A percentile compares a stretch with the other conserved stretches of the same genome.
Conservation (phyloP, 2,888 invertebrate species). For the Dermolepida albohirtum region DNA sequence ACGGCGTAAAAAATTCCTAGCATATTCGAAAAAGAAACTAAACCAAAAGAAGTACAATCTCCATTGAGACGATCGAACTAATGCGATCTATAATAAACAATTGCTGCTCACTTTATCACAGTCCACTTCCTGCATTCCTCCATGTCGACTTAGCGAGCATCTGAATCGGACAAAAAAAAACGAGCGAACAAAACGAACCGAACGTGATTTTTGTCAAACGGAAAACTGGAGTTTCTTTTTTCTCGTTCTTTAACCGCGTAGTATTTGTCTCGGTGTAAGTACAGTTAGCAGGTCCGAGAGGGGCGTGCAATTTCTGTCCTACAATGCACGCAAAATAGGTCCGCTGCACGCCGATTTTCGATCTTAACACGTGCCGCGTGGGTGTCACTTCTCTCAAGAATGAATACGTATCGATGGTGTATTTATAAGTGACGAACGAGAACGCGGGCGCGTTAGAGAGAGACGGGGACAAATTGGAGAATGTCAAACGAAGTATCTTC, state of each 20-base stretch:
- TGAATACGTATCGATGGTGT: slow-evolving; percentile 10
- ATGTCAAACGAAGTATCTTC: no score
- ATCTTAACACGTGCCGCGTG: slow-evolving; percentile 40
- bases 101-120: slow-evolving; percentile 39
- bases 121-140: slow-evolving; percentile 58
- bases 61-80: slow-evolving; percentile 10
- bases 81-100: slow-evolving; percentile 23
- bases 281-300: slow-evolving; percentile 33
- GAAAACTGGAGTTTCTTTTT: slow-evolving; percentile 22
- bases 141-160: slow-evolving; percentile 54
- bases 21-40: no score
- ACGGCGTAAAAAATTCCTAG: no score
- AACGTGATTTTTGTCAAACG: slow-evolving; percentile 55
- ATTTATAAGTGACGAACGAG: slow-evolving; percentile 7
- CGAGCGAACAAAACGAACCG: slow-evolving; percentile 51
- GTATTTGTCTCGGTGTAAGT: slow-evolving; percentile 1
- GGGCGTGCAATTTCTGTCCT: slow-evolving; percentile 38
- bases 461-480: no score
- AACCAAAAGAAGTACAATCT: slow-evolving; percentile 12
- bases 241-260: neutral
- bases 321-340: slow-evolving; percentile 31
- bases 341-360: slow-evolving; percentile 23
- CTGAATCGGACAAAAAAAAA: no score
- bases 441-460: no score
- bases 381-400: slow-evolving; percentile 31